Evolutionary conservation across 1,140 invertebrate genomes (phyloP).

Genomic region (Leptoteleia sp.): DNA sequence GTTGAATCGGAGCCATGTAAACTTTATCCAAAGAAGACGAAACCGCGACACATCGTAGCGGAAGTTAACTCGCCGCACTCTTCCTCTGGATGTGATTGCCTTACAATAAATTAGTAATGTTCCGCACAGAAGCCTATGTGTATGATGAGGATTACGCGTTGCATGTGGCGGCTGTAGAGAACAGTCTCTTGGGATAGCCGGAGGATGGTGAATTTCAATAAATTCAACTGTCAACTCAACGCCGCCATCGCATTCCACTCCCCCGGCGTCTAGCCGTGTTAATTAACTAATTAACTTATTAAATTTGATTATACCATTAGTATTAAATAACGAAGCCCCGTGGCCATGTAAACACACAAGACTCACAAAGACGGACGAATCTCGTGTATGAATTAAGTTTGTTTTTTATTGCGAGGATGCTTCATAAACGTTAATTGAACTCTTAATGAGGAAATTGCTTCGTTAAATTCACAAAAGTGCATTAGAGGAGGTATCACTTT

Average conservation of each 20-base stretch:
- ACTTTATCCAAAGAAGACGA: background rate
- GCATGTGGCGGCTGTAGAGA: constrained; percentile 64
- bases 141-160: constrained; percentile 58
- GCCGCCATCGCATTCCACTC: constrained; percentile 43
- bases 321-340: constrained; percentile 37
- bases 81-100: constrained; percentile 47
- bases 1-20: constrained; percentile 1
- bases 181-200: constrained; percentile 68
- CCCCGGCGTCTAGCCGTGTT: constrained; percentile 63
- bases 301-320: constrained; percentile 61
- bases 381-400: constrained; percentile 20
- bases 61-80: constrained; percentile 22
- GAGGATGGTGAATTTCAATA: constrained; percentile 74
- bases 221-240: constrained; percentile 73
- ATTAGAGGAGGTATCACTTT: background rate
- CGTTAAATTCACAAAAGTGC: constrained; percentile 30
- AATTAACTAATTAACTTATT: constrained; percentile 72
- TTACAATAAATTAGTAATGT: constrained; percentile 63
- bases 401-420: background rate
- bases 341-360: constrained; percentile 27
- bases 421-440: constrained; percentile 42
- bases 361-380: constrained; percentile 21
- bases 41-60: constrained; percentile 8
- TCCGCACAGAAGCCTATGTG: constrained; percentile 56
- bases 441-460: constrained; percentile 40